Base-by-base conservation (phyloP, 2,888 invertebrate species). In the Phyto melanocephala region DNA sequence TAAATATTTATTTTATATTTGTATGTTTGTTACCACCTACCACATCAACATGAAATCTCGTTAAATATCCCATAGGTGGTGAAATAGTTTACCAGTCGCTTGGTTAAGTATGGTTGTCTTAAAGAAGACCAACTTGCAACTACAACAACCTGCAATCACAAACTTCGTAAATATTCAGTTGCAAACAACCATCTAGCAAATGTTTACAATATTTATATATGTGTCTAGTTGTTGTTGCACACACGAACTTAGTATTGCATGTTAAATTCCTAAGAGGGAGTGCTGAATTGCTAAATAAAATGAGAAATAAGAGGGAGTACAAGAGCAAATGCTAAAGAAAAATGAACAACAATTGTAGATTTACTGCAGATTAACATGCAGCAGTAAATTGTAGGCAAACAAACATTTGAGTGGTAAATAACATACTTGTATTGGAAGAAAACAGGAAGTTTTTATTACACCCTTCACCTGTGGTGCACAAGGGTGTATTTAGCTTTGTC, bases 301-400 rank as follows among this genome's bases (percentile, higher is more conserved):
- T n/a, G n/a, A n/a, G n/a, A n/a, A n/a, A n/a, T n/a, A n/a, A n/a
- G n/a, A n/a, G n/a, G n/a, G 33, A 33, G 17, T n/a, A 40, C 10
- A n/a, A 33, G 56, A 10, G 7, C 33, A 33, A 33, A n/a, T n/a
- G 7, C 33, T 7, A 33, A 33, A 35, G 45, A 11, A 37, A 58
- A 47, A 17, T 45, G 45, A 58, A 58, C 70, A 70, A 70, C 70
- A 70, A 70, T 56, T 70, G 70, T 35, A 70, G 58, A 70, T 58
- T 70, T 58, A 70, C 56, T 70, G 45, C 45, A 45, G 28, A 45
- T 70, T 45, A 58, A 70, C 58, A 70, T 58, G 58, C 52, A 45
- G 45, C 15, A 15, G 42, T 54, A 54, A 13, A 47, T 42, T 11
- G 5, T 13, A 60, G 1, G 22, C 17, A 50, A 10, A 20, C 60